These are phyloP conservation scores for Amphiprion percula DNA, from an alignment of 2,113 vertebrate genomes.

Conservation along the genomic window DNA sequence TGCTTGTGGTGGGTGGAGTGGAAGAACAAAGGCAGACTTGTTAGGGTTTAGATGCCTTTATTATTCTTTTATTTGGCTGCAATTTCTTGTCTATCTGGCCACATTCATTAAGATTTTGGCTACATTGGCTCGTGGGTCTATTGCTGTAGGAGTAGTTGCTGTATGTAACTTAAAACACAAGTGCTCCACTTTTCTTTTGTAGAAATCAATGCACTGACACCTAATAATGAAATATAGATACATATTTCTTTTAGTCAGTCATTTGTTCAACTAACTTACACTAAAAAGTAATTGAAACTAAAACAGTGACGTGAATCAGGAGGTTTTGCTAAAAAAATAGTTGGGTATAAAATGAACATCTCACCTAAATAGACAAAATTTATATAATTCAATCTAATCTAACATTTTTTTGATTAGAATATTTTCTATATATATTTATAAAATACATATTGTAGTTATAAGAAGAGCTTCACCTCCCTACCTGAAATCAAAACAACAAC, in stretches of 20 bases:
- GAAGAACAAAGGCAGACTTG: constrained; percentile 82
- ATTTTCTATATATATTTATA: not conserved
- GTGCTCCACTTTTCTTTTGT: constrained; percentile 30
- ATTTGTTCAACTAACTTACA: not conserved
- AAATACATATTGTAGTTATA: not conserved
- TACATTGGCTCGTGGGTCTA: constrained; percentile 47
- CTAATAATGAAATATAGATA: constrained; percentile 32
- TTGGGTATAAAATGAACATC: not conserved
- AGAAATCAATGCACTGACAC: constrained; percentile 44
- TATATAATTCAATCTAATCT: not conserved
- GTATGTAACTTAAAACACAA: constrained; percentile 47
- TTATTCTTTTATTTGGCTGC: constrained; percentile 81
- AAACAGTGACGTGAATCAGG: constrained; percentile 17
- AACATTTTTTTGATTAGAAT: not conserved
- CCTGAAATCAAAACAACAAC: not conserved
- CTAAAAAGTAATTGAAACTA: not conserved
- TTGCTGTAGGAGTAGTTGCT: constrained; percentile 32
- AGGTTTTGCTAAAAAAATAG: constrained; percentile 8
- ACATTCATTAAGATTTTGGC: constrained; percentile 76
- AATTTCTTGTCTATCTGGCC: constrained; percentile 69
- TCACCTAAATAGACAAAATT: not conserved
- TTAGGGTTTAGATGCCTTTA: constrained; percentile 80
- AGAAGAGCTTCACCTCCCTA: not conserved
- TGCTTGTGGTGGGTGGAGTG: constrained; percentile 80
- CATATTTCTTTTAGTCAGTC: constrained; percentile 6